These are phyloP conservation scores for Phrynocephalus vlangalii DNA, from an alignment of 2,797 vertebrate species.

Conservation along the genomic window DNA sequence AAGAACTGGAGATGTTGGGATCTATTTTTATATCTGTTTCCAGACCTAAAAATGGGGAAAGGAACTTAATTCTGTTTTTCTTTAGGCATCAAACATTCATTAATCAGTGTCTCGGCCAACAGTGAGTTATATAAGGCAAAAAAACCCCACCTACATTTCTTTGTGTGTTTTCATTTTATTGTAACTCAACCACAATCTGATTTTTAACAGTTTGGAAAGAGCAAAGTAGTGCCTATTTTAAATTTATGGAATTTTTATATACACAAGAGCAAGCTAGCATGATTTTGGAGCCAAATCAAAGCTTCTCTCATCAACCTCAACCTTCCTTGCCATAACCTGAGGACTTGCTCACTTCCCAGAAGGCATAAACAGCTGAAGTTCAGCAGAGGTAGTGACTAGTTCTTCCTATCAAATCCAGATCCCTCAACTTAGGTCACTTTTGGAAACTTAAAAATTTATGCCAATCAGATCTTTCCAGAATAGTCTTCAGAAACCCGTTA, in stretches of 20 bases:
- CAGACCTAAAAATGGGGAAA: constrained; percentile 33
- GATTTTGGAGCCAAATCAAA: constrained; percentile 8
- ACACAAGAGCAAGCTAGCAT: not conserved
- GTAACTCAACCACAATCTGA: not conserved
- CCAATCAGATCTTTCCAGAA: not conserved
- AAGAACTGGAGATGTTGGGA: constrained; percentile 31
- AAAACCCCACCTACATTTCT: not conserved
- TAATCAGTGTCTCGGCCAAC: not conserved
- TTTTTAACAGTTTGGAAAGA: constrained; percentile 23
- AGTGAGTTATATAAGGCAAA: constrained; percentile 28
- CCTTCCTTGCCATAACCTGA: constrained; percentile 6
- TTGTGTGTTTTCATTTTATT: constrained; percentile 7
- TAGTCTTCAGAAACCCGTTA: not conserved
- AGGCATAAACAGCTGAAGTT: not conserved
- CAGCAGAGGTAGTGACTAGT: not conserved
- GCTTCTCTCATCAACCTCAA: not conserved
- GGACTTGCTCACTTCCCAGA: not conserved
- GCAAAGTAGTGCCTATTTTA: constrained; percentile 21
- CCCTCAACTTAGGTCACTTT: not conserved
- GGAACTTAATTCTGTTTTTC: constrained; percentile 32
- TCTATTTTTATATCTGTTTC: constrained; percentile 37
- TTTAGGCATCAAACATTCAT: not conserved
- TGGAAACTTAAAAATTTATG: not conserved
- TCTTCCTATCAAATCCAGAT: not conserved
- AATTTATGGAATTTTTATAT: not conserved